These are phyloP conservation scores for Ichneumon xanthorius DNA, from an alignment of 2,888 invertebrate genomes.

Conservation along the genomic window DNA sequence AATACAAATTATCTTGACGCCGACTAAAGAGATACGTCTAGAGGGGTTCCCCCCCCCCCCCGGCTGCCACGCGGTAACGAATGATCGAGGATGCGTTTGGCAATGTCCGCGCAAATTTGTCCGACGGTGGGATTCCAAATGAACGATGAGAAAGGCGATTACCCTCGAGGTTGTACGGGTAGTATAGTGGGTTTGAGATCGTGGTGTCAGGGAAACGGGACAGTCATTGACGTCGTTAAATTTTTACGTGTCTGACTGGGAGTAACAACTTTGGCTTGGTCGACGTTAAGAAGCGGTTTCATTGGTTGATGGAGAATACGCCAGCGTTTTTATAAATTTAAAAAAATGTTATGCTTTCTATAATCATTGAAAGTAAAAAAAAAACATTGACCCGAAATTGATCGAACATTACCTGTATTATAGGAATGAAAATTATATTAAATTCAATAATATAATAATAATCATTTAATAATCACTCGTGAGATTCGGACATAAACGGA, in stretches of 20 bases:
- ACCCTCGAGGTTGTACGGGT: background rate
- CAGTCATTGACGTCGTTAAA: conserved; percentile 59
- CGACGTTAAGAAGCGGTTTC: conserved; percentile 27
- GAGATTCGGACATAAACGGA: background rate
- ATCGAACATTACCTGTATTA: no score
- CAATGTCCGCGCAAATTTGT: conserved; percentile 60
- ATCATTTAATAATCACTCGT: background rate
- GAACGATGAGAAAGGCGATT: conserved; percentile 5
- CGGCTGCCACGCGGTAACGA: conserved; percentile 18
- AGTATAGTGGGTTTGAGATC: background rate
- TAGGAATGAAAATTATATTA: no score
- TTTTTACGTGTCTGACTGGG: conserved; percentile 43
- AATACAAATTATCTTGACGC: conserved; percentile 58
- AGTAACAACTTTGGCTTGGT: background rate
- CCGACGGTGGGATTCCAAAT: conserved; percentile 48
- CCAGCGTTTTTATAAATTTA: no score
- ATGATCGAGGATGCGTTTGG: conserved; percentile 43
- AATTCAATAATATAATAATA: background rate
- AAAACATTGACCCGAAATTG: no score
- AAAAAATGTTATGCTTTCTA: no score
- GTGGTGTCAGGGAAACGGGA: conserved; percentile 4
- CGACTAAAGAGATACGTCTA: background rate
- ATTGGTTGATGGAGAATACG: background rate
- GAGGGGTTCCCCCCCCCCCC: conserved; percentile 23
- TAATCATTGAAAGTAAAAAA: no score